Evolutionary conservation across 2,888 invertebrate species (phyloP), one percentile per base, ranked within the genome.

Genomic region (Orthosia incerta): DNA sequence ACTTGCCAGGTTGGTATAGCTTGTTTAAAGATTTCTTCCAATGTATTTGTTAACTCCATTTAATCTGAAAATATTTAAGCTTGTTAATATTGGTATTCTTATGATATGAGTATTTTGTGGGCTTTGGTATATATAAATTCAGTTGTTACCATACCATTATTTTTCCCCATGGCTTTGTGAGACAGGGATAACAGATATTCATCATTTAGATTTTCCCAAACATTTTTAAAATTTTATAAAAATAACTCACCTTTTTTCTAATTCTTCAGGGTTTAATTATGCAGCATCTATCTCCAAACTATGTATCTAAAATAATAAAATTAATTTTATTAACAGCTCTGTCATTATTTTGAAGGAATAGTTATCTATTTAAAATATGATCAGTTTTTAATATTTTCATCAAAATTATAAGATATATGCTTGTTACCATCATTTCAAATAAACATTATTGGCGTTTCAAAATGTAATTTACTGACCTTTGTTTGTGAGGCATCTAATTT

Each of bases 131-230:
- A 39, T 0, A 26, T 12, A 20, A 23, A 59, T 69, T 92, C 91
- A 92, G 92, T 83, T 84, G 85, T 92, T 93, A 93, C 92, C 93
- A 93, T 91, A 93, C 93, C 93, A 93, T 91, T 89, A 71, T 87
- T 89, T 87, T 53, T 93, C 93, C 89, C 92, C 92, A 93, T 65
- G 93, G 80, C 81, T 92, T 88, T 83, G 93, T 93, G 91, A 93
- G 93, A 89, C 93, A 93, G 93, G 93, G 93, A 93, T 93, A 93
- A 93, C 93, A 91, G 86, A 86, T 89, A 83, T 85, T 93, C 93
- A 93, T 93, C 92, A 93, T 90, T 80, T 53, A 69, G 26, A 15
- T 20, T 20, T 48, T 4, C 3, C n/a, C 4, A 26, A 56, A 26
- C 15, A 23, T 50, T 20, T 0, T n/a, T 48, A 12, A 11, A 18